Conservation (phyloP, 2,797 vertebrate genomes). For the Pristis pectinata region DNA sequence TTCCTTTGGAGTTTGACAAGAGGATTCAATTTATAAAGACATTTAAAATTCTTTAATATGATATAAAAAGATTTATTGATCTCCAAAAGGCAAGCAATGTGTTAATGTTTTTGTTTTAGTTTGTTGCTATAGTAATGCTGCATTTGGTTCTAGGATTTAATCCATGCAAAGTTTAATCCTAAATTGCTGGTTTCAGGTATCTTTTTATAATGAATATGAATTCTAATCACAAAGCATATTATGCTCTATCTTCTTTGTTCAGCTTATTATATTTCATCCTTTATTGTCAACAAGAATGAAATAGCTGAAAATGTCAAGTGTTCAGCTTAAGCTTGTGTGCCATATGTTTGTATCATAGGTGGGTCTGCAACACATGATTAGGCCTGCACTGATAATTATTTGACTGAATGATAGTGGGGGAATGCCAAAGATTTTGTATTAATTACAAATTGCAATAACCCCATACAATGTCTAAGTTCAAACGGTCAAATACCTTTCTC, state of each 20-base stretch:
- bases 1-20: not conserved
- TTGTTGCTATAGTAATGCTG: not conserved
- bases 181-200: not conserved
- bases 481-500: not conserved
- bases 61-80: not conserved
- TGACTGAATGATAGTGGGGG: not conserved
- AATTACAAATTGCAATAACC: not conserved
- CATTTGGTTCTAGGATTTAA: not conserved
- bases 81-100: not conserved
- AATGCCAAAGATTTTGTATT: not conserved
- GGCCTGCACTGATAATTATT: not conserved
- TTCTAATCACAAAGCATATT: not conserved
- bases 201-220: not conserved
- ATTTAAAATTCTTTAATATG: not conserved
- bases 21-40: not conserved
- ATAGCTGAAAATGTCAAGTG: not conserved
- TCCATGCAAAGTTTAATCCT: not conserved
- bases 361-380: not conserved
- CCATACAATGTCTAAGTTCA: not conserved
- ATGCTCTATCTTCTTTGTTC: not conserved
- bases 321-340: not conserved
- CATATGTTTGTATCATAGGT: not conserved
- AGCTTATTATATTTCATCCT: not conserved
- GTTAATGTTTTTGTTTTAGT: constrained; percentile 19
- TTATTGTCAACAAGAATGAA: not conserved